Evolutionary conservation across 30 jellyfish, hydroid and myxozoan genomes (phyloP), one percentile per base, ranked within the genome.

Genomic region (Haliclystus octoradiatus): DNA sequence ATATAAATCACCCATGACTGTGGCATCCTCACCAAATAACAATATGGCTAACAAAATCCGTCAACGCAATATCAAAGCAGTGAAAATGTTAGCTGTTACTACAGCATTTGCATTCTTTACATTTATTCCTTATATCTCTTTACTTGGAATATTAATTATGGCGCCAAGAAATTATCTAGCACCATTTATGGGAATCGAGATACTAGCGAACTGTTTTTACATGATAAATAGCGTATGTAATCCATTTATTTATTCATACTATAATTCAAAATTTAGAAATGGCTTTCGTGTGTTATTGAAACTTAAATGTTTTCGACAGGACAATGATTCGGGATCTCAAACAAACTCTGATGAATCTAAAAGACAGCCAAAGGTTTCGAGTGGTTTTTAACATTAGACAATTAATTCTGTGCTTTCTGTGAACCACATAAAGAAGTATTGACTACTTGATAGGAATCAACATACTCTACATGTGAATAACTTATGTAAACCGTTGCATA

Each of bases 71-170:
- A n/a, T n/a, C n/a, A 77, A 76, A 32, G 90, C 66, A 0, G 71
- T 77, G 60, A 63, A 62, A 53, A 46, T 77, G 31, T 62, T 77
- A 28, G 32, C 69, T 3, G 90, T 66, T 14, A 81, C 90, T 2
- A 47, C 76, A 1, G 72, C 62, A 19, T 60, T 76, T 3, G 68
- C 69, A 31, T 47, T 70, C 71, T 26, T 77, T 4, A 67, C 81
- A 46, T 77, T 80, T 80, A 63, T 77, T 47, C 90, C 90, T 3
- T 77, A 77, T 34, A 81, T 70, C 15, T 12, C 49, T 5, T 72
- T 67, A 53, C 2, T 77, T 23, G 50, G 68, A 28, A 62, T 77
- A 14, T 70, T 76, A 29, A 67, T 68, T 27, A 67, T 76, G 78
- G 76, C 75, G 26, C 90, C 90, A 52, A 61, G 69, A 14, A 50